phyloP scores from a whole-genome alignment of 2,113 vertebrate genomes.

The Lepidothrix coronata region DNA sequence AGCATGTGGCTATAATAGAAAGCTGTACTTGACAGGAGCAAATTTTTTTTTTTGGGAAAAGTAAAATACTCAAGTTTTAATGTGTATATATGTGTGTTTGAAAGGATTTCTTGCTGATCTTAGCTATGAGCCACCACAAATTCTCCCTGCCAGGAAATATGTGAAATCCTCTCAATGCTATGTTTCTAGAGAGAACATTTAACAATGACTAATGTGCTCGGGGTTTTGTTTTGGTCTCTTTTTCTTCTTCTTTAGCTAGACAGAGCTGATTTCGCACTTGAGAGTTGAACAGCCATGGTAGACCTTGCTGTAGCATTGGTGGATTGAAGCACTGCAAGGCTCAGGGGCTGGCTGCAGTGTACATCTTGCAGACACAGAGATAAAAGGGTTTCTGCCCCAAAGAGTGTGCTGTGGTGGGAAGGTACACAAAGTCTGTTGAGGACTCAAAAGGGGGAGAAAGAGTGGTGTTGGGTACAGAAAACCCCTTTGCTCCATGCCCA shows the following conservation, averaged over 20 bases:
- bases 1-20: constrained; percentile 68
- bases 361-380: neutral
- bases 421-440: neutral
- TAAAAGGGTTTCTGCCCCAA: neutral
- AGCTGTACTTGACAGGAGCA: constrained; percentile 70
- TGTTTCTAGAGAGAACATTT: constrained; percentile 2
- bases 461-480: neutral
- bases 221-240: neutral
- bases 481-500: neutral
- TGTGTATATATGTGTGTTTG: neutral
- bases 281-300: neutral
- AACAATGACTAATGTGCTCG: neutral
- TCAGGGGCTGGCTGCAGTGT: neutral
- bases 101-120: constrained; percentile 58
- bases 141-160: constrained; percentile 6
- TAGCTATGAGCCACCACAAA: neutral
- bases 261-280: neutral
- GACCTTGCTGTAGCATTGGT: neutral
- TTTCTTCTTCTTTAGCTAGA: neutral
- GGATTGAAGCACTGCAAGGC: neutral
- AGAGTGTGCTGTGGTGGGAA: neutral
- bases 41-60: constrained; percentile 57
- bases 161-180: neutral
- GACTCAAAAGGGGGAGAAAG: neutral
- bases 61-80: constrained; percentile 42